Conservation (phyloP, 2,113 vertebrate species). For the Dolichallabes microphthalmus region DNA sequence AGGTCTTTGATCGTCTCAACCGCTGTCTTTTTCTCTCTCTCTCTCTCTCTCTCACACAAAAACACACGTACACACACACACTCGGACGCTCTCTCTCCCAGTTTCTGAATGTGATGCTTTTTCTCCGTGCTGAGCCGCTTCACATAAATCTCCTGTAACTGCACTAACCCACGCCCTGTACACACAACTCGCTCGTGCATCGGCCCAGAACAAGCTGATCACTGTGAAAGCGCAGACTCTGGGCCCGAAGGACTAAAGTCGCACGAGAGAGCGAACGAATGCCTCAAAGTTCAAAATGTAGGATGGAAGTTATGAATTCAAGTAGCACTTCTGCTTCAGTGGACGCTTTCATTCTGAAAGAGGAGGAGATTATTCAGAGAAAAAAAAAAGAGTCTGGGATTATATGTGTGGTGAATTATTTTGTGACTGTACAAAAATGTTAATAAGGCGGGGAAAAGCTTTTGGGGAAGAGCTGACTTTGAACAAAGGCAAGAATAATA, state of each 20-base stretch:
- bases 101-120: slow-evolving; percentile 49
- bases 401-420: slow-evolving; percentile 49
- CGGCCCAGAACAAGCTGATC: slow-evolving; percentile 21
- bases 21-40: not conserved
- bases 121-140: slow-evolving; percentile 39
- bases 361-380: slow-evolving; percentile 31
- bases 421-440: slow-evolving; percentile 56
- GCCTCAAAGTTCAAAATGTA: slow-evolving; percentile 24
- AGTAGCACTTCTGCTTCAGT: slow-evolving; percentile 58
- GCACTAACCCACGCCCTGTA: slow-evolving; percentile 31
- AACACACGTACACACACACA: slow-evolving; percentile 35
- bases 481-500: slow-evolving; percentile 8
- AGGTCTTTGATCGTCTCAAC: slow-evolving; percentile 40
- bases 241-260: slow-evolving; percentile 21
- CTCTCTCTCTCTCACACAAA: slow-evolving; percentile 38
- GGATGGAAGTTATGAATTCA: slow-evolving; percentile 40
- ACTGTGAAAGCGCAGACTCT: slow-evolving; percentile 27
- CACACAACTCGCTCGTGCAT: slow-evolving; percentile 9
- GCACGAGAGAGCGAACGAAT: slow-evolving; percentile 33
- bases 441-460: slow-evolving; percentile 17
- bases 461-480: slow-evolving; percentile 27
- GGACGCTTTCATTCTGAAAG: slow-evolving; percentile 50
- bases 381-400: slow-evolving; percentile 36
- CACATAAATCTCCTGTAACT: slow-evolving; percentile 44
- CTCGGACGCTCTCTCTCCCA: slow-evolving; percentile 4